phyloP scores from a whole-genome alignment of 2,888 invertebrate species.

The Amphipoea lucens region DNA sequence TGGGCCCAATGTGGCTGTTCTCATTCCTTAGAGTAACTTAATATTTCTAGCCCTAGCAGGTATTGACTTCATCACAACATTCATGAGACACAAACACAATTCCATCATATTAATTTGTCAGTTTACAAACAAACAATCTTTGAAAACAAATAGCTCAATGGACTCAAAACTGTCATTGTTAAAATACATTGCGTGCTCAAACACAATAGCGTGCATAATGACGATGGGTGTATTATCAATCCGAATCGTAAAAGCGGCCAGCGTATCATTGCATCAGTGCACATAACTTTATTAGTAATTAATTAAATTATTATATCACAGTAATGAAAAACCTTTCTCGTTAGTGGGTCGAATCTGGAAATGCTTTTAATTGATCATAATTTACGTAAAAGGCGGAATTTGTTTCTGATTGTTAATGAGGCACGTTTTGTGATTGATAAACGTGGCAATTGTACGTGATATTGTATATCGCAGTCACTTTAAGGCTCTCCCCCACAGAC shows the following conservation, averaged over 20 bases:
- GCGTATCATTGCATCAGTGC: slow-evolving; percentile 51
- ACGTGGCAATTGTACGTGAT: background rate
- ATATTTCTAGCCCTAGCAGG: background rate
- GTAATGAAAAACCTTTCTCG: slow-evolving; percentile 26
- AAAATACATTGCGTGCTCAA: slow-evolving; percentile 11
- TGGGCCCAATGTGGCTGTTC: background rate
- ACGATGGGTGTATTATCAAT: slow-evolving; percentile 35
- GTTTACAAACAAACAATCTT: slow-evolving; percentile 10
- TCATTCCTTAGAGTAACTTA: background rate
- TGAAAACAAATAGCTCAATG: slow-evolving; percentile 12
- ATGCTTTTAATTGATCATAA: slow-evolving; percentile 38
- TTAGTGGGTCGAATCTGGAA: slow-evolving; percentile 46
- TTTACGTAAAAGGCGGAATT: slow-evolving; percentile 38
- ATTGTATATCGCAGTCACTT: no score
- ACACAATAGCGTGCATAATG: background rate
- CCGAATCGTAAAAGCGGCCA: slow-evolving; percentile 17
- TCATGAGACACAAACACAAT: background rate
- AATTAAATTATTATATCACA: slow-evolving; percentile 37
- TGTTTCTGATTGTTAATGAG: background rate
- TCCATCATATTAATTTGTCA: background rate
- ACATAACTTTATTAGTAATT: slow-evolving; percentile 45
- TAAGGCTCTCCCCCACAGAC: background rate
- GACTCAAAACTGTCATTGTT: slow-evolving; percentile 5
- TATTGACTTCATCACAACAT: background rate
- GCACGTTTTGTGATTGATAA: slow-evolving; percentile 11